A percentile compares a stretch with the other conserved stretches of the same genome.
phyloP scores from a whole-genome alignment of 2,113 vertebrate genomes.

The Grantiella picta region DNA sequence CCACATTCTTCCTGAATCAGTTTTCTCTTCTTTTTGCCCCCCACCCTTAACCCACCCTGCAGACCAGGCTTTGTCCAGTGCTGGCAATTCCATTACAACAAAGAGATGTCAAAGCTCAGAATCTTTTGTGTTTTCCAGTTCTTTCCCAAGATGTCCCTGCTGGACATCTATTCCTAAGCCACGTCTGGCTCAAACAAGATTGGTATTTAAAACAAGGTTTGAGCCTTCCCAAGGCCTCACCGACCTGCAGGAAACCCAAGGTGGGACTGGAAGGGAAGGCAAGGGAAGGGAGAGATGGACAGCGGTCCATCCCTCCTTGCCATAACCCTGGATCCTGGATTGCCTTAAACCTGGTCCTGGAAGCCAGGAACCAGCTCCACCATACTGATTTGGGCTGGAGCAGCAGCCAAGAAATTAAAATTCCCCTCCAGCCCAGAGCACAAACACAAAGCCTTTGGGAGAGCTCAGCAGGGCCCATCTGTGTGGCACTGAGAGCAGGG shows the following conservation, averaged over 20 bases:
- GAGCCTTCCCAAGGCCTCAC: background rate
- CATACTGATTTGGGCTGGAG: background rate
- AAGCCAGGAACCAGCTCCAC: background rate
- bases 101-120: background rate
- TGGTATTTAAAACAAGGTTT: background rate
- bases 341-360: background rate
- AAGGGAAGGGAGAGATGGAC: background rate
- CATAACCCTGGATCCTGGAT: background rate
- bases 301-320: background rate
- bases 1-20: background rate
- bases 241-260: background rate
- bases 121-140: background rate
- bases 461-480: background rate
- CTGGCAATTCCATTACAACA: background rate
- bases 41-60: background rate
- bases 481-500: background rate
- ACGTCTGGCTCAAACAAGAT: background rate
- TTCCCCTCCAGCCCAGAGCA: background rate
- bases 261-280: background rate
- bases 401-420: background rate
- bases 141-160: background rate
- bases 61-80: background rate
- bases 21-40: background rate
- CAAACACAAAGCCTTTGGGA: background rate
- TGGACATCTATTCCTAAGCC: background rate